Conservation (phyloP, 2,888 invertebrate species). For the Mesorhabditis spiculigera region DNA sequence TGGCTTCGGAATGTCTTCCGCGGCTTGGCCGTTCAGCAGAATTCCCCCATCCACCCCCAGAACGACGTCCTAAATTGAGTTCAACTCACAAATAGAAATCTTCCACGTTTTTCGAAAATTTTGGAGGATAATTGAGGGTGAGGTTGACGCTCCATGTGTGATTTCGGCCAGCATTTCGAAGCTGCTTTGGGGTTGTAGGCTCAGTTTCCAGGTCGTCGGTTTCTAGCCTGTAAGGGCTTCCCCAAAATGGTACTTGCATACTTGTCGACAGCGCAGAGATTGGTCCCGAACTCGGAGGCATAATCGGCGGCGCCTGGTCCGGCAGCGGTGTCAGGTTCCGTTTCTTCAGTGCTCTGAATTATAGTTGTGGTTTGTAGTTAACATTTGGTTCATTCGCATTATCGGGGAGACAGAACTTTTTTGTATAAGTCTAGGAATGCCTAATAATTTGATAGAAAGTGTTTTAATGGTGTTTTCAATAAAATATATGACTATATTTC, state of each 20-base stretch:
- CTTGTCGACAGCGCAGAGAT: slow-evolving; percentile 23
- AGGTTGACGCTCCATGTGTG: slow-evolving; percentile 48
- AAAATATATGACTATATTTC: slow-evolving; percentile 9
- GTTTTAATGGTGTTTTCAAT: too few relatives aligned
- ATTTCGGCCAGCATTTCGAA: neutral
- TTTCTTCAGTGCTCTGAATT: too few relatives aligned
- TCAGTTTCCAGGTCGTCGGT: neutral
- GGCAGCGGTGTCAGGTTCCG: too few relatives aligned
- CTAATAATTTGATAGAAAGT: too few relatives aligned
- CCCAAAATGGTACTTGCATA: neutral
- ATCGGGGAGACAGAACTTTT: neutral
- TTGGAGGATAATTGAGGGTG: slow-evolving; percentile 49
- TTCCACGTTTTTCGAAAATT: slow-evolving; percentile 37
- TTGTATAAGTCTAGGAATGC: neutral
- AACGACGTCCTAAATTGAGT: slow-evolving; percentile 42
- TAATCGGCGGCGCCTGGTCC: slow-evolving; percentile 6
- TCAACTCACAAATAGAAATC: neutral
- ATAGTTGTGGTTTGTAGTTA: too few relatives aligned
- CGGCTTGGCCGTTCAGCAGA: slow-evolving; percentile 41
- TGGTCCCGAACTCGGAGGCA: slow-evolving; percentile 28
- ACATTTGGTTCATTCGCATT: neutral
- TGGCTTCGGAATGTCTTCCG: slow-evolving; percentile 21
- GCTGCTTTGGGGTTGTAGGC: neutral
- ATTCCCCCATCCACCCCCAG: slow-evolving; percentile 55
- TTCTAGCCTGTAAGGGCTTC: neutral